Percentiles rank a stretch among this genome's conserved stretches.
Conservation (phyloP, 2,888 invertebrate genomes). For the Trissoscelio sp. region DNA sequence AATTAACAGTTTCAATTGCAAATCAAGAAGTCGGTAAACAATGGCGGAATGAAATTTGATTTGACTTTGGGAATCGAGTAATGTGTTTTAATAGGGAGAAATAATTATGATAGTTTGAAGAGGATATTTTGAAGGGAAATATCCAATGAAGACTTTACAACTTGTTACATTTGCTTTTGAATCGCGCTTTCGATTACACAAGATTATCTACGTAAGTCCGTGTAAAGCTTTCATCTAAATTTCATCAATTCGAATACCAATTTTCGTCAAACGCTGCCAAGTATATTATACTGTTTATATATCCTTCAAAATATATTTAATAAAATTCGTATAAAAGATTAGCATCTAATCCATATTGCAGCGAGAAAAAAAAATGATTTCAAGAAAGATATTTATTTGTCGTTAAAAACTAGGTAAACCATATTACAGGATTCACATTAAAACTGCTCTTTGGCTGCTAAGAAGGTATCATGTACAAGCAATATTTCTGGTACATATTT, state of each 20-base stretch:
- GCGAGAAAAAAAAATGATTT: too few relatives aligned
- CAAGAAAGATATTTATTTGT: neutral
- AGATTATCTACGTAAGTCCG: conserved; percentile 26
- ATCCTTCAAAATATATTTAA: conserved; percentile 4
- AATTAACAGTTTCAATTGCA: neutral
- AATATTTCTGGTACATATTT: conserved; percentile 50
- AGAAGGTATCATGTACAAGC: conserved; percentile 6
- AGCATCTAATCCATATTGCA: too few relatives aligned
- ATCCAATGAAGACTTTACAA: conserved; percentile 37
- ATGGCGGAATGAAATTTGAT: neutral
- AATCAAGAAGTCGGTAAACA: neutral
- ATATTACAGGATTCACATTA: conserved; percentile 6
- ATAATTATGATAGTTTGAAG: conserved; percentile 37
- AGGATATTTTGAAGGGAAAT: conserved; percentile 24
- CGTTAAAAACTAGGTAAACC: neutral
- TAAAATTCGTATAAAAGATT: too few relatives aligned
- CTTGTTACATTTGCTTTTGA: conserved; percentile 45
- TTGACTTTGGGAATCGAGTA: conserved; percentile 10
- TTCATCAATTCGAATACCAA: conserved; percentile 7
- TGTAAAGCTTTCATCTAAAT: conserved; percentile 12
- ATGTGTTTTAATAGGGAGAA: conserved; percentile 7
- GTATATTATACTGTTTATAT: neutral
- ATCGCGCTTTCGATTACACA: conserved; percentile 27
- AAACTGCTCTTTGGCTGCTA: conserved; percentile 9
- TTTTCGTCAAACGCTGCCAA: neutral